Evolutionary conservation across 2,888 invertebrate genomes (phyloP).

Genomic region (Incurvaria masculella): DNA sequence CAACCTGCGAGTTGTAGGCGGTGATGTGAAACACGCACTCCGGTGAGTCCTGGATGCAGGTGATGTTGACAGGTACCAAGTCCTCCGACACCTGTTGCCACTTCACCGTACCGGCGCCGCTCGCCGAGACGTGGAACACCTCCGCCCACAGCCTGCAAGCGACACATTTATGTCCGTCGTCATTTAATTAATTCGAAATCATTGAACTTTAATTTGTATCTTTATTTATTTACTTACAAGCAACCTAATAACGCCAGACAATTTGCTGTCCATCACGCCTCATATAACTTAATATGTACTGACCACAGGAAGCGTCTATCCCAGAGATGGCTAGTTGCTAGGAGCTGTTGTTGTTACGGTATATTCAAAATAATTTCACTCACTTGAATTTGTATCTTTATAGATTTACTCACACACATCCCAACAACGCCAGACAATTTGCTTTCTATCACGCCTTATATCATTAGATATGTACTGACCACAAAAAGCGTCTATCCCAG

Average conservation of each 20-base stretch:
- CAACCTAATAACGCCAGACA: no score
- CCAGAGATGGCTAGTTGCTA: neutral
- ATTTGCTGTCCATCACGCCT: neutral
- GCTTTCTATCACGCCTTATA: no score
- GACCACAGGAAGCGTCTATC: neutral
- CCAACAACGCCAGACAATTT: no score
- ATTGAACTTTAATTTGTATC: conserved; percentile 13
- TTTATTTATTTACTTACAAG: conserved; percentile 6
- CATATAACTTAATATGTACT: neutral
- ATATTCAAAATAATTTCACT: neutral
- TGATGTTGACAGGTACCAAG: conserved; percentile 97
- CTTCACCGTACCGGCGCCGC: conserved; percentile 88
- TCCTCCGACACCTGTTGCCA: conserved; percentile 99
- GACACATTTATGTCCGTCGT: no score
- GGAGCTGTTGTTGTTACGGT: neutral
- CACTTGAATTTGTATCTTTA: neutral
- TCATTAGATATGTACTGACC: no score
- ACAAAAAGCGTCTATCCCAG: no score
- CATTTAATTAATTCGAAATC: neutral
- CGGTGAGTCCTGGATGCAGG: conserved; percentile 95
- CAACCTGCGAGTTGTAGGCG: conserved; percentile 98
- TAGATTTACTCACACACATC: no score
- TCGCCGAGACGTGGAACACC: conserved; percentile 95
- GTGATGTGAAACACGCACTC: conserved; percentile 98
- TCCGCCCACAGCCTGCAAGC: conserved; percentile 95